Percentiles rank a stretch among this genome's conserved stretches.
These are phyloP conservation scores for Condylura cristata DNA, from an alignment of 2,113 vertebrate species.

Conservation along the genomic window DNA sequence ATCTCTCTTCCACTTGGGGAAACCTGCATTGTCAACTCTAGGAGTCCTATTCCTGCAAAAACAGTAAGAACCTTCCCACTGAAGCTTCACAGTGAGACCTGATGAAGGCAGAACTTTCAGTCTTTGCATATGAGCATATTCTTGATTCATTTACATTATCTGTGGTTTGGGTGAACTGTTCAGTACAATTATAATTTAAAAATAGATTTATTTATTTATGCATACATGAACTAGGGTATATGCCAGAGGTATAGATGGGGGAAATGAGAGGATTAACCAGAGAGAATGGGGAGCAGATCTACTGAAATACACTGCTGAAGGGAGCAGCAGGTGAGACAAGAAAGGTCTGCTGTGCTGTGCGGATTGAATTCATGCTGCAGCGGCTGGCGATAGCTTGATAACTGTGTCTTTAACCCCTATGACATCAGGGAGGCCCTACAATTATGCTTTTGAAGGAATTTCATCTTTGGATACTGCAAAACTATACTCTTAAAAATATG, in stretches of 20 bases:
- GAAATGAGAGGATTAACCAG: too few species aligned
- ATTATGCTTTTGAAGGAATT: background rate
- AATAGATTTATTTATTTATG: too few species aligned
- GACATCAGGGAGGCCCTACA: too few species aligned
- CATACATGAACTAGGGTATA: too few species aligned
- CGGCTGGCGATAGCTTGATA: too few species aligned
- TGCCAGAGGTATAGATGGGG: too few species aligned
- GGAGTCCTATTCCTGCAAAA: background rate
- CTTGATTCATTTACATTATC: background rate
- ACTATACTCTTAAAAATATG: background rate
- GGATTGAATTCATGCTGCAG: too few species aligned
- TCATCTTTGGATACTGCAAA: background rate
- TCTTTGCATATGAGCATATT: background rate
- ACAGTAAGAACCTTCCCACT: background rate
- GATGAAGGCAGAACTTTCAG: background rate
- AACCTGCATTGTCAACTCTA: background rate
- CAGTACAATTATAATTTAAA: background rate
- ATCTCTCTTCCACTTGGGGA: background rate
- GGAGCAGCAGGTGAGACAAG: too few species aligned
- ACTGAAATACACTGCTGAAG: too few species aligned
- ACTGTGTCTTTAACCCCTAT: too few species aligned
- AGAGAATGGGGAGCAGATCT: too few species aligned
- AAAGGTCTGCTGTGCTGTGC: too few species aligned
- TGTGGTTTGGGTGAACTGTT: background rate
- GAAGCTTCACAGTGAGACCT: background rate